Evolutionary conservation across 1,140 invertebrate species (phyloP), one percentile per base, ranked within the genome.

Genomic region (Drosophila yakuba): DNA sequence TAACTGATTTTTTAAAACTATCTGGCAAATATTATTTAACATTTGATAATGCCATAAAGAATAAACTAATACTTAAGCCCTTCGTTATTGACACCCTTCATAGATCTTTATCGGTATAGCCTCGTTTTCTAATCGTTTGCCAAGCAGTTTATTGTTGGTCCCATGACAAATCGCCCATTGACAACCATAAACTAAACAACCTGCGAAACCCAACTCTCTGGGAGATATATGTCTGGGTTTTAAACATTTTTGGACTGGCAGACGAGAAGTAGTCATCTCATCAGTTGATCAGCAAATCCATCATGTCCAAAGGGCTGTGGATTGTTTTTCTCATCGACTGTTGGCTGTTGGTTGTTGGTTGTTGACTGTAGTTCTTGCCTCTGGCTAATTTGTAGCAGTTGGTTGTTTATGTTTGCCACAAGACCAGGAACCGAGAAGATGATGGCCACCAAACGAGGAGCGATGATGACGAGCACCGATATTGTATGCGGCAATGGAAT

Each of bases 371-470:
- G 20, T 36, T 36, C 32, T 52, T 52, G 0, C 32, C 50, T 36
- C 50, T 88, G 84, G 83, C 83, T 88, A 89, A 83, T 83, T 83
- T 88, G 83, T 88, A 59, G 66, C 74, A 57, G 45, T 61, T 58
- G 41, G 32, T 17, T 55, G 71, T 88, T 88, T 88, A 88, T 83
- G 76, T 74, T 83, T 77, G 79, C 75, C 73, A 72, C 50, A 60
- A 66, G 72, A 66, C 73, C 55, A 60, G 44, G 36, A 64, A 63
- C 63, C 71, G 54, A 60, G 55, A 36, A 12, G 15, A 44, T 74
- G 55, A 79, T 78, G 71, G 71, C 48, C 54, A 63, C 39, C 39
- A 52, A 78, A 57, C 41, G 35, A 72, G 36, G 54, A 69, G 41
- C 61, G 43, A 63, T n/a, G 61, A 68, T 45, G 54, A 51, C 54